Conservation (phyloP, 2,113 vertebrate genomes). For the Okapia johnstoni region DNA sequence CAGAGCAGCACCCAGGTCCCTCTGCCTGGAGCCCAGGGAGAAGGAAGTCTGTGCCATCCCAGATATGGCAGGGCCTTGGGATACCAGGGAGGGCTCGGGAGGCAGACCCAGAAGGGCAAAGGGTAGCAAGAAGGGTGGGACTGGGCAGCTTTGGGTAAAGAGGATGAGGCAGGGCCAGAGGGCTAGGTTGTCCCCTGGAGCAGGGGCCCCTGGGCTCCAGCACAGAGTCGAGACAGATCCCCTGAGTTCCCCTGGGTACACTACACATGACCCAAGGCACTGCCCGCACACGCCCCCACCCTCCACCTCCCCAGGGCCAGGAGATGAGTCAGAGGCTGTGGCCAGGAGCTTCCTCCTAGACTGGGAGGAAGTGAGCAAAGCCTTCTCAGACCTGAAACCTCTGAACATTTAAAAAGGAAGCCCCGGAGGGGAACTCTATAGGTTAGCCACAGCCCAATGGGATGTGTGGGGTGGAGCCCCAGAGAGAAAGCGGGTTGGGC, state of each 20-base stretch:
- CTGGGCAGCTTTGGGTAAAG: background rate
- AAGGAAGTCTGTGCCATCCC: background rate
- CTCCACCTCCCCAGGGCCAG: background rate
- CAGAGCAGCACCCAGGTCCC: background rate
- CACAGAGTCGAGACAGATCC: background rate
- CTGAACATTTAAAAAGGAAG: slow-evolving; percentile 44
- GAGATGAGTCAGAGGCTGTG: slow-evolving; percentile 73
- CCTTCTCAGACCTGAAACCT: slow-evolving; percentile 47
- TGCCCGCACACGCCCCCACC: background rate
- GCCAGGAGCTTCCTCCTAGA: slow-evolving; percentile 73
- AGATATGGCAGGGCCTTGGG: background rate
- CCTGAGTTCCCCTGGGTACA: background rate
- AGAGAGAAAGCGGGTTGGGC: background rate
- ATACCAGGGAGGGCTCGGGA: background rate
- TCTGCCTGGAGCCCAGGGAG: background rate
- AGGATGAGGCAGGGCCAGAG: background rate
- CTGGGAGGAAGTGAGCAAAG: slow-evolving; percentile 73
- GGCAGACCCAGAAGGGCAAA: background rate
- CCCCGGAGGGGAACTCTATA: slow-evolving; percentile 27
- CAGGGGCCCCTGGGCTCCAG: background rate
- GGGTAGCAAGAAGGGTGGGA: background rate
- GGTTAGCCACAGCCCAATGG: background rate
- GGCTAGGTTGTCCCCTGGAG: background rate
- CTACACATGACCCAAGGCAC: background rate
- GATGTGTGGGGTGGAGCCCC: background rate